Conservation (phyloP, 2,113 vertebrate species). For the Eurystomus gularis region DNA sequence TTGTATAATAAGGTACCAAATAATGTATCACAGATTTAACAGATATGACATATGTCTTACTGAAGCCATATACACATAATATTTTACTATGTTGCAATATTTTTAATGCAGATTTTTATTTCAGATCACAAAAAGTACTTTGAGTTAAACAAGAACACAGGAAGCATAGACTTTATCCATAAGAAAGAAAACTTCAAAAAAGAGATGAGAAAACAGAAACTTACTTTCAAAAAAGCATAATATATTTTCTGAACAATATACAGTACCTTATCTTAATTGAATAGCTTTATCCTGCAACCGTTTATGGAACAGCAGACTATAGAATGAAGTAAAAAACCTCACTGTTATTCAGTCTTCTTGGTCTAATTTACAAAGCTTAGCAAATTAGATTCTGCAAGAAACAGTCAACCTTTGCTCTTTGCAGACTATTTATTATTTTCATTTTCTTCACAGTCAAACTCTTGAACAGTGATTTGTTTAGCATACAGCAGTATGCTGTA, state of each 20-base stretch:
- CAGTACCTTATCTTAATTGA: slow-evolving; percentile 61
- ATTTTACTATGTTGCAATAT: background rate
- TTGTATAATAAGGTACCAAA: background rate
- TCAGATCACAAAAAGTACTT: background rate
- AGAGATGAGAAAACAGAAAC: slow-evolving; percentile 32
- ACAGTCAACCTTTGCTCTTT: slow-evolving; percentile 33
- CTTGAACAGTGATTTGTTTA: slow-evolving; percentile 11
- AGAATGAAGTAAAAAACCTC: slow-evolving; percentile 21
- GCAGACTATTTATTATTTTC: slow-evolving; percentile 54
- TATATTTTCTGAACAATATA: slow-evolving; percentile 53
- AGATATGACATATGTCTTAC: background rate
- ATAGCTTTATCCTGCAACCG: slow-evolving; percentile 34
- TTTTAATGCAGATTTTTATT: background rate
- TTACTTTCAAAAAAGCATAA: slow-evolving; percentile 40
- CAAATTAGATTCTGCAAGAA: slow-evolving; percentile 53
- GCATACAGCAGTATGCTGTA: background rate
- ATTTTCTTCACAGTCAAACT: slow-evolving; percentile 10
- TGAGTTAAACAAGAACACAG: background rate
- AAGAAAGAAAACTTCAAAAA: slow-evolving; percentile 37
- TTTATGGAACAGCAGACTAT: slow-evolving; percentile 19
- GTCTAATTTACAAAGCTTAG: slow-evolving; percentile 56
- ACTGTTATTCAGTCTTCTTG: slow-evolving; percentile 7
- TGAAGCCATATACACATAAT: background rate
- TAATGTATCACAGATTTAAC: background rate
- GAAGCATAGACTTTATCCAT: background rate